phyloP scores from a whole-genome alignment of 1,140 invertebrate genomes.

The Drosophila nigrodunni region DNA sequence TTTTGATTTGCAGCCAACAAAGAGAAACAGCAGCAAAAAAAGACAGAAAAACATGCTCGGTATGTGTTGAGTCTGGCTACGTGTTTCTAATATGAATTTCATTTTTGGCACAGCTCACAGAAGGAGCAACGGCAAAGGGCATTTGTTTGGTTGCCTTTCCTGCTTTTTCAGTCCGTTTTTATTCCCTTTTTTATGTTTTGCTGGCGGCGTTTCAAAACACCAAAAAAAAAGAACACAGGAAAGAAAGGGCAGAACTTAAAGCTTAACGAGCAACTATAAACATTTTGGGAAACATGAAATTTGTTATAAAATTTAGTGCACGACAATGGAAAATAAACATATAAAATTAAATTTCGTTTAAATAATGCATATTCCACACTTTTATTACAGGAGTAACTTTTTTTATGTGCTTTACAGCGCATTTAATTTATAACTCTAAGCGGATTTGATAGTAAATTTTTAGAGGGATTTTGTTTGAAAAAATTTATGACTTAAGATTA shows the following conservation, averaged over 20 bases:
- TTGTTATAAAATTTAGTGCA: slow-evolving; percentile 19
- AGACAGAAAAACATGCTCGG: slow-evolving; percentile 36
- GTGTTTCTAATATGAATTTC: slow-evolving; percentile 67
- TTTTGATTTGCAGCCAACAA: slow-evolving; percentile 52
- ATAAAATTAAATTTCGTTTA: slow-evolving; percentile 10
- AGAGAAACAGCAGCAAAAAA: slow-evolving; percentile 3
- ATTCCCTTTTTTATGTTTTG: slow-evolving; percentile 36
- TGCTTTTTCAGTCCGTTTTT: slow-evolving; percentile 41
- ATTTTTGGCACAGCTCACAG: slow-evolving; percentile 42
- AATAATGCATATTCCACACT: neutral
- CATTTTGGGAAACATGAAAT: slow-evolving; percentile 15
- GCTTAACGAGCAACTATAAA: slow-evolving; percentile 39
- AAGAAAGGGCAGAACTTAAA: slow-evolving; percentile 21
- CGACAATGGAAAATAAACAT: slow-evolving; percentile 18
- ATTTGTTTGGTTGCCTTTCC: slow-evolving; percentile 63
- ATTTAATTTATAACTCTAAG: neutral
- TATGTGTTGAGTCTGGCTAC: slow-evolving; percentile 59
- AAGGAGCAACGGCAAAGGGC: slow-evolving; percentile 45
- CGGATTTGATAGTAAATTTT: neutral
- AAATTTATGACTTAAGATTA: too few relatives aligned
- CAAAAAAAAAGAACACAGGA: slow-evolving; percentile 21
- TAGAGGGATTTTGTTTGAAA: too few relatives aligned
- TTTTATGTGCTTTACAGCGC: neutral
- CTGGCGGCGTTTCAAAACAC: slow-evolving; percentile 36
- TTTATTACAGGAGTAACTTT: slow-evolving; percentile 6